Percentiles rank a stretch among this genome's conserved stretches.
phyloP scores from a whole-genome alignment of 2,888 invertebrate genomes.

The Gymnoscelis rufifasciata region DNA sequence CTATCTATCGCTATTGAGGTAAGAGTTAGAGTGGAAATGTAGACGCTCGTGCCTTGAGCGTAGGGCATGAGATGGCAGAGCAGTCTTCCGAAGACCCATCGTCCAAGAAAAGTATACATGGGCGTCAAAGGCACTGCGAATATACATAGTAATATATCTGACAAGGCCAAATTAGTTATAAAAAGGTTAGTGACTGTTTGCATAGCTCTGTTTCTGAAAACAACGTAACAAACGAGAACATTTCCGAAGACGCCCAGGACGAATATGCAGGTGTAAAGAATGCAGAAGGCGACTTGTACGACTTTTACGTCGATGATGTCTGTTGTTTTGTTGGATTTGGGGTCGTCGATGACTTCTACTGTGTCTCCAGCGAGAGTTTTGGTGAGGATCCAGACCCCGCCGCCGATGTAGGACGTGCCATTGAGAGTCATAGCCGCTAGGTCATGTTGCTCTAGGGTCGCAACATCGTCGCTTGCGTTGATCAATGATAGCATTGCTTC shows the following conservation, averaged over 20 bases:
- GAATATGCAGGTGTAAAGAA: slow-evolving; percentile 88
- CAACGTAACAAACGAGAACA: slow-evolving; percentile 90
- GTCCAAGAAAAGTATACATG: slow-evolving; percentile 88
- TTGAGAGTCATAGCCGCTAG: slow-evolving; percentile 59
- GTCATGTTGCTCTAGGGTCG: slow-evolving; percentile 44
- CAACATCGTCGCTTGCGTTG: slow-evolving; percentile 40
- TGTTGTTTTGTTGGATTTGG: slow-evolving; percentile 60
- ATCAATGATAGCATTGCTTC: slow-evolving; percentile 41
- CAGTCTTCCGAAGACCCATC: slow-evolving; percentile 91
- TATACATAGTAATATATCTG: slow-evolving; percentile 90
- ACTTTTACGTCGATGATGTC: slow-evolving; percentile 82
- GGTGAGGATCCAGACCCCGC: slow-evolving; percentile 62
- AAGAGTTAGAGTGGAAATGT: slow-evolving; percentile 92
- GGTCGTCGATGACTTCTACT: slow-evolving; percentile 63
- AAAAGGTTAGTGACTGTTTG: slow-evolving; percentile 95
- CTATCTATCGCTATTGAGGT: slow-evolving; percentile 96
- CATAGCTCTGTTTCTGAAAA: slow-evolving; percentile 90
- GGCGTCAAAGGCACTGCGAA: slow-evolving; percentile 94
- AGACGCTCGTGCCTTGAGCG: slow-evolving; percentile 92
- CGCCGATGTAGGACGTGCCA: slow-evolving; percentile 49
- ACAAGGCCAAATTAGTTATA: slow-evolving; percentile 92
- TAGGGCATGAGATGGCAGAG: slow-evolving; percentile 92
- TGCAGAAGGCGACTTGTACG: slow-evolving; percentile 86
- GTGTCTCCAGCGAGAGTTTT: slow-evolving; percentile 68
- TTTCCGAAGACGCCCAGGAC: slow-evolving; percentile 89